A percentile compares a stretch with the other conserved stretches of the same genome.
Conservation (phyloP, 1,140 invertebrate species). For the Drosophila ananassae region DNA sequence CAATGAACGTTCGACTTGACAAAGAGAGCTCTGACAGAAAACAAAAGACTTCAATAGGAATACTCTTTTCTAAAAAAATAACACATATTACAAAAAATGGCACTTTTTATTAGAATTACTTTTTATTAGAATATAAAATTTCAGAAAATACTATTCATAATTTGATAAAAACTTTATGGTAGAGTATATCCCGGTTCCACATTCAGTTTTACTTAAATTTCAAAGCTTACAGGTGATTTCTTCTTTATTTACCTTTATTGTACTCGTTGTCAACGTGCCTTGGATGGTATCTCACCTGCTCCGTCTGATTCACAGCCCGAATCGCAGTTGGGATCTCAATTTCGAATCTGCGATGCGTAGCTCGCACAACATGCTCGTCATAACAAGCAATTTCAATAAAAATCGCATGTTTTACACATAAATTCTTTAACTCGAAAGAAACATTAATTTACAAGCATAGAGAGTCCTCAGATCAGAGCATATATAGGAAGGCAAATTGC, state of each 20-base stretch:
- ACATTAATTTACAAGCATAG: conserved; percentile 21
- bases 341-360: conserved; percentile 58
- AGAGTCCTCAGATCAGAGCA: background rate
- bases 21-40: conserved; percentile 63
- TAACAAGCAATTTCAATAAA: conserved; percentile 74
- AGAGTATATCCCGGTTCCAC: conserved; percentile 14
- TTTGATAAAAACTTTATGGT: too few species aligned
- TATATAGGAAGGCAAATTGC: conserved; percentile 31
- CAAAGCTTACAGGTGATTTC: conserved; percentile 54
- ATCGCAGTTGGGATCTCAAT: conserved; percentile 48
- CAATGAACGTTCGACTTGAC: conserved; percentile 78
- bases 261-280: conserved; percentile 48
- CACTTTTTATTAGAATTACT: too few species aligned
- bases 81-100: background rate
- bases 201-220: conserved; percentile 2
- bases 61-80: conserved; percentile 15
- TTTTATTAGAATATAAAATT: too few species aligned
- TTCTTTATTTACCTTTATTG: conserved; percentile 48
- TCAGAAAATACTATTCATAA: too few species aligned
- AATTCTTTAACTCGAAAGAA: conserved; percentile 45
- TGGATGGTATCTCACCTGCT: conserved; percentile 49
- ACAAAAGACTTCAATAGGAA: conserved; percentile 57
- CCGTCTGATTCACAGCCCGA: conserved; percentile 32
- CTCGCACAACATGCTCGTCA: conserved; percentile 48
- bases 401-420: conserved; percentile 74